Percentiles rank a stretch among this genome's conserved stretches.
Evolutionary conservation across 2,797 vertebrate species (phyloP).

Genomic region (Etheostoma perlongum): DNA sequence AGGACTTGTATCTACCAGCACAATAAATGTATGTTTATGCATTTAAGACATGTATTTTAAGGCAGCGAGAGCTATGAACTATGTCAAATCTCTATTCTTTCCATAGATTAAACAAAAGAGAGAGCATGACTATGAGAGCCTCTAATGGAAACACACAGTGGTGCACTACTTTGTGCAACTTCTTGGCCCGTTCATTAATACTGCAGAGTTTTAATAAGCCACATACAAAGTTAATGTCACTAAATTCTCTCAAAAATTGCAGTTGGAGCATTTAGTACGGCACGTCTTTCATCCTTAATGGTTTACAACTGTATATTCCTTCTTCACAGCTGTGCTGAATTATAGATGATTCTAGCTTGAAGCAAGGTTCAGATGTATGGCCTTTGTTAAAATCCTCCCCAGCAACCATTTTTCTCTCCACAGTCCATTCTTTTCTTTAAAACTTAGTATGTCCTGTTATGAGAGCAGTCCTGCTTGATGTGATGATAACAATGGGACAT

Average conservation of each 20-base stretch:
- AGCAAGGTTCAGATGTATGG: conserved; percentile 57
- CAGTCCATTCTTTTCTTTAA: conserved; percentile 24
- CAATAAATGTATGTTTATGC: conserved; percentile 9
- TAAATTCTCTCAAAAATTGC: conserved; percentile 43
- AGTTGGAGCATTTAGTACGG: conserved; percentile 20
- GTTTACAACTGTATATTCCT: conserved; percentile 42
- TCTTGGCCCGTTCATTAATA: conserved; percentile 9
- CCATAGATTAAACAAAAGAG: conserved; percentile 9
- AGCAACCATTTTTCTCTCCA: conserved; percentile 18
- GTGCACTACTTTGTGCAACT: neutral
- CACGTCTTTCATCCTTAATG: conserved; percentile 27
- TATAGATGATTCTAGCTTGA: conserved; percentile 64
- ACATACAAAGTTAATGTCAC: conserved; percentile 37
- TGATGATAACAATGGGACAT: conserved; percentile 5
- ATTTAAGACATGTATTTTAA: conserved; percentile 16
- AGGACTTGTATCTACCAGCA: neutral
- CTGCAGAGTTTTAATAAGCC: conserved; percentile 39
- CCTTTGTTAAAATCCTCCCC: conserved; percentile 52
- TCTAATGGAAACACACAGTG: conserved; percentile 5
- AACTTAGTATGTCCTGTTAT: conserved; percentile 21
- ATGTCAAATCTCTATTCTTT: neutral
- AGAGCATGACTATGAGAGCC: conserved; percentile 4
- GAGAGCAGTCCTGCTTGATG: conserved; percentile 26
- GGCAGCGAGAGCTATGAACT: neutral
- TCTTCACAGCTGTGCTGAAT: conserved; percentile 53